These are phyloP conservation scores for Leptopilina syphax DNA, from an alignment of 2,888 invertebrate species.

Conservation along the genomic window DNA sequence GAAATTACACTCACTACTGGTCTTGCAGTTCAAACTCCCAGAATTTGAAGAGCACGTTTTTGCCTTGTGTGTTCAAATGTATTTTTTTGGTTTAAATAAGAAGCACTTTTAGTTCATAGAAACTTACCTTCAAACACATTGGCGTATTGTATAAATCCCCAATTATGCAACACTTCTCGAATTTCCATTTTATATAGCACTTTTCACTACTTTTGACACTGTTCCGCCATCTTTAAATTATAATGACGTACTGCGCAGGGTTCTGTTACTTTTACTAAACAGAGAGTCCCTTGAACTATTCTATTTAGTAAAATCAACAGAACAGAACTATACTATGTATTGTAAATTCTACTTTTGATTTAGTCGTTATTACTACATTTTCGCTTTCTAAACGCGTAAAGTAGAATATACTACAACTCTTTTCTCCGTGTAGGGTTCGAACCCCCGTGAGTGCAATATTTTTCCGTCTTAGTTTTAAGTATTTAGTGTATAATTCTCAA, in stretches of 20 bases:
- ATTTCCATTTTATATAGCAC: neutral
- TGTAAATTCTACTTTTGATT: neutral
- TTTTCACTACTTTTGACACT: neutral
- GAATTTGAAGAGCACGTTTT: neutral
- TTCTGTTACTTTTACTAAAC: neutral
- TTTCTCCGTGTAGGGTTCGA: neutral
- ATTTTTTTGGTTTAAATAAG: neutral
- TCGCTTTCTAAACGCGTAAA: neutral
- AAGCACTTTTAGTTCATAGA: neutral
- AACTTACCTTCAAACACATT: neutral
- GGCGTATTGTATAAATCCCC: neutral
- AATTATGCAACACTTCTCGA: neutral
- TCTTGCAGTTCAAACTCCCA: too few species aligned
- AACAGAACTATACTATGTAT: neutral
- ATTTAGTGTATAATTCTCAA: too few species aligned
- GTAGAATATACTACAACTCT: slow-evolving; percentile 8
- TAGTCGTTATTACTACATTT: slow-evolving; percentile 1
- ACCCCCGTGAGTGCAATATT: too few species aligned
- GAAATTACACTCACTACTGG: neutral
- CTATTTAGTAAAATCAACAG: neutral
- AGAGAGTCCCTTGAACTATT: neutral
- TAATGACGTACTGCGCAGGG: neutral
- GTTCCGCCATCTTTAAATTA: slow-evolving; percentile 1
- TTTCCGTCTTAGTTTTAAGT: too few species aligned
- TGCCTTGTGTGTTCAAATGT: too few species aligned